Conservation (phyloP, 2,888 invertebrate genomes). For the Mayetiola destructor region DNA sequence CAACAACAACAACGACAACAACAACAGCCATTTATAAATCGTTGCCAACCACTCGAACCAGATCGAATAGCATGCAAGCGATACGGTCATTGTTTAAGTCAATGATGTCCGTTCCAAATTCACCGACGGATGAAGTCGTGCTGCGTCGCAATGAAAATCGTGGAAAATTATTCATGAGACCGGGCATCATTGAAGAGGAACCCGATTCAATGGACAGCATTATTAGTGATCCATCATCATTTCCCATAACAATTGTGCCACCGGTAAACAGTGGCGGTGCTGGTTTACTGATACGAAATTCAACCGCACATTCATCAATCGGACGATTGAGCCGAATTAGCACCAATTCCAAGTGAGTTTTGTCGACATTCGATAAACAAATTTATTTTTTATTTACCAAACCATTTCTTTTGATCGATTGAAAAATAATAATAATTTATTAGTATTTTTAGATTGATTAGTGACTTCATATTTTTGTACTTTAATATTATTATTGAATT, state of each 20-base stretch:
- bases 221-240: constrained; percentile 32
- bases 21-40: neutral
- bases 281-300: constrained; percentile 25
- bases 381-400: no score
- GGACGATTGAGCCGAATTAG: constrained; percentile 27
- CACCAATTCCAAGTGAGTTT: constrained; percentile 3
- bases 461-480: no score
- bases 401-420: no score
- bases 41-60: neutral
- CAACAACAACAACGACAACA: neutral
- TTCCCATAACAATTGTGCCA: constrained; percentile 34
- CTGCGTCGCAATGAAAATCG: neutral
- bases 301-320: constrained; percentile 23
- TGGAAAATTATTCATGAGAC: constrained; percentile 14
- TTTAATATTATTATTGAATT: no score
- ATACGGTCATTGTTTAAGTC: neutral
- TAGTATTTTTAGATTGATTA: no score
- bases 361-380: no score
- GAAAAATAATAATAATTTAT: no score
- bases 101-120: neutral
- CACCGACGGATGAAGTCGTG: neutral
- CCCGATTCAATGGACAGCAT: constrained; percentile 34
- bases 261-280: constrained; percentile 28
- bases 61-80: no score
- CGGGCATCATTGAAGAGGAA: constrained; percentile 27